Evolutionary conservation across 2,113 vertebrate species (phyloP).

Genomic region (Synchiropus splendidus): DNA sequence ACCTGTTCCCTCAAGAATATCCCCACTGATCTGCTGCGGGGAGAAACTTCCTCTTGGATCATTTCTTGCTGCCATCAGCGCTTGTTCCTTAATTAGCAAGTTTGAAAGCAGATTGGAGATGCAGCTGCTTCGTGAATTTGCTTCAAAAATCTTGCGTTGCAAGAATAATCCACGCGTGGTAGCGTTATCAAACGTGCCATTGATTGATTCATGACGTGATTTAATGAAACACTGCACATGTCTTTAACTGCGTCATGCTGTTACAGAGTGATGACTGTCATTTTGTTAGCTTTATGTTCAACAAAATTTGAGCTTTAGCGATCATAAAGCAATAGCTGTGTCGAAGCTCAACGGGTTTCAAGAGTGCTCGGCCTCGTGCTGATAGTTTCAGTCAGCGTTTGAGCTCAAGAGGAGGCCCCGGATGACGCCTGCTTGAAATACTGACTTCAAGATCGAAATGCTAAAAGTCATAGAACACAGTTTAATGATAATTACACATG

Average conservation of each 20-base stretch:
- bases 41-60: constrained; percentile 54
- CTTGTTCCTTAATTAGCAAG: constrained; percentile 62
- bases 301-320: no score
- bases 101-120: constrained; percentile 57
- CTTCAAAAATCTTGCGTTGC: constrained; percentile 36
- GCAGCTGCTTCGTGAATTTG: constrained; percentile 53
- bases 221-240: no score
- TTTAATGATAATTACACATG: constrained; percentile 99
- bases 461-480: constrained; percentile 82
- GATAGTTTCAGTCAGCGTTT: no score
- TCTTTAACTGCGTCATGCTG: no score
- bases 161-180: constrained; percentile 41
- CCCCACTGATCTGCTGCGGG: constrained; percentile 41
- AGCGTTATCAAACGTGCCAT: no score
- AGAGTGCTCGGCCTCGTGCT: no score
- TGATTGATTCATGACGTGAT: no score
- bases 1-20: constrained; percentile 80
- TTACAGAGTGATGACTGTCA: no score
- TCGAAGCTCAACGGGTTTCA: no score
- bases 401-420: no score
- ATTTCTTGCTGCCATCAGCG: constrained; percentile 61
- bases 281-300: no score
- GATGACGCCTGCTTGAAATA: constrained; percentile 98
- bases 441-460: constrained; percentile 99
- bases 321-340: no score